A percentile compares a stretch with the other conserved stretches of the same genome.
These are phyloP conservation scores for Protodeltote pygarga DNA, from an alignment of 2,888 invertebrate genomes.

Conservation along the genomic window DNA sequence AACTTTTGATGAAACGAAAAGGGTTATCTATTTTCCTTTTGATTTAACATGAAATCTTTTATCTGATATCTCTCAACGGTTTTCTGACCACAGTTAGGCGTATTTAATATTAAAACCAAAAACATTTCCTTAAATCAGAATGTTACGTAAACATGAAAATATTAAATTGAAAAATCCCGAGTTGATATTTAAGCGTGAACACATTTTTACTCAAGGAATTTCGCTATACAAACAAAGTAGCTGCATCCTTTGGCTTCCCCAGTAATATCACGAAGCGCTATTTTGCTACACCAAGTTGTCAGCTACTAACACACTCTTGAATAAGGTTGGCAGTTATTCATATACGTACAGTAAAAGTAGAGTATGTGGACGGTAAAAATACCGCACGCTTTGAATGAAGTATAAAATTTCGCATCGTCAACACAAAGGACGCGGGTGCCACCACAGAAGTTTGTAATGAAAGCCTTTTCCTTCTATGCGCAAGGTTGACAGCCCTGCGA, in stretches of 20 bases:
- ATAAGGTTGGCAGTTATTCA: slow-evolving; percentile 49
- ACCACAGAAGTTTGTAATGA: slow-evolving; percentile 59
- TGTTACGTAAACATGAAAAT: neutral
- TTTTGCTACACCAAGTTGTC: slow-evolving; percentile 25
- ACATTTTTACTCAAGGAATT: slow-evolving; percentile 17
- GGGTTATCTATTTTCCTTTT: too few relatives aligned
- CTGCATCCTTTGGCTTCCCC: slow-evolving; percentile 10
- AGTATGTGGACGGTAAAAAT: slow-evolving; percentile 47
- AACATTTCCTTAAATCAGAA: neutral
- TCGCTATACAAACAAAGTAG: slow-evolving; percentile 18
- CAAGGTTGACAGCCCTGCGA: slow-evolving; percentile 57
- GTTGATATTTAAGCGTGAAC: slow-evolving; percentile 2
- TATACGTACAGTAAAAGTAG: slow-evolving; percentile 34
- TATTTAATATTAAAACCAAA: too few relatives aligned
- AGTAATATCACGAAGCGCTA: slow-evolving; percentile 27
- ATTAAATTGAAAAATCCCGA: slow-evolving; percentile 2
- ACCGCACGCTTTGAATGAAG: slow-evolving; percentile 52
- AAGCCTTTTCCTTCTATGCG: slow-evolving; percentile 50
- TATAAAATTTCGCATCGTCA: slow-evolving; percentile 58
- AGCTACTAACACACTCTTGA: slow-evolving; percentile 43
- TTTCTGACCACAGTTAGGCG: too few relatives aligned
- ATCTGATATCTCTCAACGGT: too few relatives aligned
- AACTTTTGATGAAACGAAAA: too few relatives aligned
- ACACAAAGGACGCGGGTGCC: slow-evolving; percentile 56
- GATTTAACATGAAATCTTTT: too few relatives aligned